Evolutionary conservation across 1,140 invertebrate species (phyloP).

Genomic region (Capitella teleta): DNA sequence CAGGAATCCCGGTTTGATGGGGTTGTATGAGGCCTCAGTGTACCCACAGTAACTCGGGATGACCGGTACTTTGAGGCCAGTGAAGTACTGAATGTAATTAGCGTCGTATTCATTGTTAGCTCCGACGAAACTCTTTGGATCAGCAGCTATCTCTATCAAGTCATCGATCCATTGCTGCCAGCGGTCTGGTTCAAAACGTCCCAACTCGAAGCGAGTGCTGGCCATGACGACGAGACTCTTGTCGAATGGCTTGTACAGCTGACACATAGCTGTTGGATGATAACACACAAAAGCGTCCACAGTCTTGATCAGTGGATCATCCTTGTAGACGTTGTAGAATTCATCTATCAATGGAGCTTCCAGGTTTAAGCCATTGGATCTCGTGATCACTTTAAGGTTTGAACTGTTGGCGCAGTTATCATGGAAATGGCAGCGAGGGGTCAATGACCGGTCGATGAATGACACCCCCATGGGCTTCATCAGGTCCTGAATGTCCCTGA

Average conservation of each 20-base stretch:
- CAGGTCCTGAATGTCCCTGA: too few relatives aligned
- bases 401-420: too few relatives aligned
- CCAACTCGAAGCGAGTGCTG: constrained; percentile 1
- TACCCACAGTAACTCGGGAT: constrained; percentile 1
- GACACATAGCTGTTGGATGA: constrained; percentile 5
- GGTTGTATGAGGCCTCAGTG: neutral
- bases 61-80: neutral
- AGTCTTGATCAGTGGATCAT: constrained; percentile 9
- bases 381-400: too few relatives aligned
- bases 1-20: neutral
- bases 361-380: neutral
- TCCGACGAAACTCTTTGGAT: constrained; percentile 4
- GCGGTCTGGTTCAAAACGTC: neutral
- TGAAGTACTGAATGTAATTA: constrained; percentile 6
- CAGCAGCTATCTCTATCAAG: neutral
- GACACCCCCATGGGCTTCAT: too few relatives aligned
- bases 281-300: constrained; percentile 7
- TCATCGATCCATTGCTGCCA: constrained; percentile 7
- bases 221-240: constrained; percentile 7
- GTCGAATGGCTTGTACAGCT: constrained; percentile 3
- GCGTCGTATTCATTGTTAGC: constrained; percentile 7
- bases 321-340: constrained; percentile 11
- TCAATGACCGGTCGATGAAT: too few relatives aligned
- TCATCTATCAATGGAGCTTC: neutral
- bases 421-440: too few relatives aligned